Conservation (phyloP, 1,140 invertebrate species). For the Brachionus sp. region DNA sequence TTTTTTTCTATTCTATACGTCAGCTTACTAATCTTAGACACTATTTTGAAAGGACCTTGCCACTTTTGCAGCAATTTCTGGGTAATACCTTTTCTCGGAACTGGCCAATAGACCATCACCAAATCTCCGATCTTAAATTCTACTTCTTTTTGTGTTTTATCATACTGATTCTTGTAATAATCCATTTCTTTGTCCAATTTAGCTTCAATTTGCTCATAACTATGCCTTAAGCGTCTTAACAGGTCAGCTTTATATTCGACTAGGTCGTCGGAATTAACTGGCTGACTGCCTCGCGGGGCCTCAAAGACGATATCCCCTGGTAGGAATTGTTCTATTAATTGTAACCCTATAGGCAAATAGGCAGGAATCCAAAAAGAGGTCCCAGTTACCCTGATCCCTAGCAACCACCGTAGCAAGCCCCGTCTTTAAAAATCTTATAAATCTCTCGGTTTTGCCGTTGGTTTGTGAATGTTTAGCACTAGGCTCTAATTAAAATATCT, state of each 20-base stretch:
- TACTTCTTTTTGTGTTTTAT: too few relatives aligned
- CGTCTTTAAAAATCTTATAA: neutral
- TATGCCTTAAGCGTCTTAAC: too few relatives aligned
- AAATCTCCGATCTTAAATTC: too few relatives aligned
- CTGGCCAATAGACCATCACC: neutral
- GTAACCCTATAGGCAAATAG: neutral
- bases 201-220: too few relatives aligned
- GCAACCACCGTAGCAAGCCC: neutral
- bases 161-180: too few relatives aligned
- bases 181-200: neutral
- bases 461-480: conserved; percentile 48
- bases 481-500: conserved; percentile 47
- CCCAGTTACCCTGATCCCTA: neutral
- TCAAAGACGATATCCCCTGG: neutral
- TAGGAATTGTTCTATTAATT: neutral
- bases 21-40: too few relatives aligned
- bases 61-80: too few relatives aligned
- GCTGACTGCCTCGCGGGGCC: neutral
- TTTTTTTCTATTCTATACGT: too few relatives aligned
- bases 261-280: neutral
- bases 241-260: neutral
- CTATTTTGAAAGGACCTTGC: too few relatives aligned
- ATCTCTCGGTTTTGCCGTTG: conserved; percentile 47
- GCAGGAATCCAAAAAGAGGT: neutral
- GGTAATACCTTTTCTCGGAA: neutral